Base-by-base conservation (phyloP, 2,888 invertebrate genomes). In the Parnassius orleans region DNA sequence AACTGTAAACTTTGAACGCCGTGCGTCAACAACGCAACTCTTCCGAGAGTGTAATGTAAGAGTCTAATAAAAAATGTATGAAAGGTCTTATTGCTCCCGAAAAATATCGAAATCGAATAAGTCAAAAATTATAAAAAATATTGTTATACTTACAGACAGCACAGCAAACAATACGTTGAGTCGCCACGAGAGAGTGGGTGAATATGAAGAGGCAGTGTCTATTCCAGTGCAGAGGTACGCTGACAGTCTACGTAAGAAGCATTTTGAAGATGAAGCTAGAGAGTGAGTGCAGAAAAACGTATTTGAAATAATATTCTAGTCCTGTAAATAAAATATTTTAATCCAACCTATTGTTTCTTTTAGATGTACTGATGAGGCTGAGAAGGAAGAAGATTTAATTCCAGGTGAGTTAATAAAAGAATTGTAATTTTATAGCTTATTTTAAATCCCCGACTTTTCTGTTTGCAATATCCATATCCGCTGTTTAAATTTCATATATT, bases 141-240 rank as follows among this genome's bases (percentile, higher is more conserved):
- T 15, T 46, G 15, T 33, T 42, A 24, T 11, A 46, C n/a, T 46
- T 52, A 10, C 48, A 57, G 47, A 51, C 47, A 51, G 15, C 43
- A 46, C 53, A 68, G 72, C 63, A 64, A 65, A 66, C 15, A 73
- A 80, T 66, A 87, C 89, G 1, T 68, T 87, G 19, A 87, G 81
- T 69, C 84, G 81, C 3, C 93, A 92, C 53, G 93, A 94, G 75
- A 84, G 93, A 64, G 93, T 93, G 73, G 90, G 93, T 14, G 94
- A 93, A 76, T 94, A 94, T 70, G 93, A 93, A 57, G 94, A 94
- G 74, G 92, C 92, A 15, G 87, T 92, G 9, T 79, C 90, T 3
- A 63, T 87, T 11, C 92, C 92, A n/a, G 92, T 92, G 11, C 93
- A 93, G 69, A 83, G 93, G 70, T 92, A 93, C 69, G 87, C 93